Conservation (phyloP, 2,113 vertebrate species). For the Donacobius atricapilla region DNA sequence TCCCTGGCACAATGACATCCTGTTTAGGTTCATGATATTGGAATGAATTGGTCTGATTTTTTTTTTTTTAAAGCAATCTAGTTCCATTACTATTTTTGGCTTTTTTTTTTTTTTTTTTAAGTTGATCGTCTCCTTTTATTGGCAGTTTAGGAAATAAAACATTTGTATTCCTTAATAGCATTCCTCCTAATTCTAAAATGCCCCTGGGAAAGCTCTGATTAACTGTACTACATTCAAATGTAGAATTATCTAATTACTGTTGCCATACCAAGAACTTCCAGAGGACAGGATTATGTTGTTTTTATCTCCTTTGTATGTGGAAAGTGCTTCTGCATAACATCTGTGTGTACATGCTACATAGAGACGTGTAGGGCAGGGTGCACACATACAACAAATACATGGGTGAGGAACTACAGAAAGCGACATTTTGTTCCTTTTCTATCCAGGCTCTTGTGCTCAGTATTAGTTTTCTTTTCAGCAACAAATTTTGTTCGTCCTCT, state of each 20-base stretch:
- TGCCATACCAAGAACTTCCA: slow-evolving; percentile 36
- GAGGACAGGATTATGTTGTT: background rate
- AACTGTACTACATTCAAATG: slow-evolving; percentile 43
- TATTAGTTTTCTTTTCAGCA: slow-evolving; percentile 14
- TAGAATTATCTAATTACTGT: slow-evolving; percentile 49
- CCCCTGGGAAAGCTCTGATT: slow-evolving; percentile 46
- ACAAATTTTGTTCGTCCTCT: slow-evolving; percentile 4
- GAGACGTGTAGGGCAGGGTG: background rate
- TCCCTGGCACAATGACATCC: background rate
- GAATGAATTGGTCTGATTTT: background rate
- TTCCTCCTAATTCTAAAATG: slow-evolving; percentile 47
- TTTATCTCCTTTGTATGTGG: slow-evolving; percentile 25
- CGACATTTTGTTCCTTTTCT: background rate
- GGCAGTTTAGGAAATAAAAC: slow-evolving; percentile 42
- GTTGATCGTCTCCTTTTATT: background rate
- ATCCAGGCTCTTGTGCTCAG: background rate
- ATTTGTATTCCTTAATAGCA: slow-evolving; percentile 49
- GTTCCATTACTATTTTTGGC: background rate
- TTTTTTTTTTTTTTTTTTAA: background rate
- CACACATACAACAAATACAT: background rate
- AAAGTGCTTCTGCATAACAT: background rate
- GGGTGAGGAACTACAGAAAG: background rate
- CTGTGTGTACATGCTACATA: background rate
- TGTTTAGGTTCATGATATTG: slow-evolving; percentile 7
- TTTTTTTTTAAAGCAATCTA: background rate